phyloP scores from a whole-genome alignment of 2,888 invertebrate species.

The Ptilodon capucinus region DNA sequence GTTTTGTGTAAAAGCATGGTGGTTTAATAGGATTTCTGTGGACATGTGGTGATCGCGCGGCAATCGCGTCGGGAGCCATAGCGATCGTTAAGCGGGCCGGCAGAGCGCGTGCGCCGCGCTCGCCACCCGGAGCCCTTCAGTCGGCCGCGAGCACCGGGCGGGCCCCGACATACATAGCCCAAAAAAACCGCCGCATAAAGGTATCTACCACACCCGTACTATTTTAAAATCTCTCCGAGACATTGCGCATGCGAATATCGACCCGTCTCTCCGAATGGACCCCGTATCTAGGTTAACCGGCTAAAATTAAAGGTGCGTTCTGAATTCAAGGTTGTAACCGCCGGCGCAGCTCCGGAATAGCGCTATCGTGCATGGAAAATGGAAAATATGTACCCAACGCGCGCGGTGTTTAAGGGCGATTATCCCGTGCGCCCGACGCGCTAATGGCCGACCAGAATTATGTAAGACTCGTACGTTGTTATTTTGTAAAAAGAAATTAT shows the following conservation, averaged over 20 bases:
- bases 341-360: conserved; percentile 76
- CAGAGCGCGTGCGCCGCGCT: conserved; percentile 40
- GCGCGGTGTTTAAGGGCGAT: conserved; percentile 59
- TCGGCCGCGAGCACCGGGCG: conserved; percentile 32
- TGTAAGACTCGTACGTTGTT: conserved; percentile 75
- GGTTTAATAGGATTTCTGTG: conserved; percentile 7
- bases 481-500: conserved; percentile 45
- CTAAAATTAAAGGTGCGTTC: conserved; percentile 82
- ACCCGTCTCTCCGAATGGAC: conserved; percentile 68
- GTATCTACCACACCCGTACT: conserved; percentile 58
- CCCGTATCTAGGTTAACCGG: conserved; percentile 81
- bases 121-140: conserved; percentile 33
- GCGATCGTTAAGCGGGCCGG: conserved; percentile 48
- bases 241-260: conserved; percentile 77
- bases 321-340: conserved; percentile 77
- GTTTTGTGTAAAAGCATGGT: background rate
- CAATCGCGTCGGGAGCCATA: conserved; percentile 23
- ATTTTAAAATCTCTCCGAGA: conserved; percentile 57
- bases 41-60: conserved; percentile 34
- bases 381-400: conserved; percentile 57
- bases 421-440: conserved; percentile 56
- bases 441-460: conserved; percentile 73
- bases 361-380: conserved; percentile 70
- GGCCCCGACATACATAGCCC: conserved; percentile 48
- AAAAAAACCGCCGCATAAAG: conserved; percentile 44